These are phyloP conservation scores for Coelopa frigida DNA, from an alignment of 1,140 invertebrate genomes.

Conservation along the genomic window DNA sequence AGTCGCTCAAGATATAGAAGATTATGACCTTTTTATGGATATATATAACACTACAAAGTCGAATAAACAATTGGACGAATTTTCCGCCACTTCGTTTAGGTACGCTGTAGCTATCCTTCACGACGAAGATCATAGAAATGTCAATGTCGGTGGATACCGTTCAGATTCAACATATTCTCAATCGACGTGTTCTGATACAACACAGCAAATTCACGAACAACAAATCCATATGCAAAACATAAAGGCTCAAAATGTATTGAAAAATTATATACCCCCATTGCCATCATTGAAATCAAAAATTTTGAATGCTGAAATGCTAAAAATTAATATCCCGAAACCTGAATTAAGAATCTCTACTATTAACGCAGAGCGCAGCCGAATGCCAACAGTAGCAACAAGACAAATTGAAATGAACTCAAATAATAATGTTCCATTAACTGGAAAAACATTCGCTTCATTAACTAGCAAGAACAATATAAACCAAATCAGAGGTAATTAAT, in stretches of 20 bases:
- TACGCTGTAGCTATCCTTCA: conserved; percentile 61
- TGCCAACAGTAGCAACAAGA: no score
- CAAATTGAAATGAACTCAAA: no score
- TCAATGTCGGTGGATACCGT: conserved; percentile 49
- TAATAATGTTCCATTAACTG: no score
- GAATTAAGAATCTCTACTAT: no score
- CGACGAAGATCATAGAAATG: conserved; percentile 38
- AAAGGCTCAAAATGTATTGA: conserved; percentile 42
- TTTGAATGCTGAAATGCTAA: conserved; percentile 41
- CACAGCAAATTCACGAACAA: conserved; percentile 7
- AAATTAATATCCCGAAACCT: conserved; percentile 42
- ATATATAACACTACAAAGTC: conserved; percentile 70
- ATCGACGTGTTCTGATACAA: conserved; percentile 50
- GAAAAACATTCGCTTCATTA: no score
- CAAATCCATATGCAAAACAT: conserved; percentile 26
- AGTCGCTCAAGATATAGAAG: conserved; percentile 73
- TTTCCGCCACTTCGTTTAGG: conserved; percentile 66
- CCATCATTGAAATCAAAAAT: conserved; percentile 39
- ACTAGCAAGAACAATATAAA: no score
- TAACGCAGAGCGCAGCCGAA: no score
- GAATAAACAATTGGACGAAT: conserved; percentile 54
- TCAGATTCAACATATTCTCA: conserved; percentile 38
- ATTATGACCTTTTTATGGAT: conserved; percentile 78
- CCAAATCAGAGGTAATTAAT: no score
- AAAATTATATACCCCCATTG: conserved; percentile 41